These are phyloP conservation scores for Anthopleura xanthogrammica DNA, from an alignment of 92 coral and sea anemone genomes.

Conservation along the genomic window DNA sequence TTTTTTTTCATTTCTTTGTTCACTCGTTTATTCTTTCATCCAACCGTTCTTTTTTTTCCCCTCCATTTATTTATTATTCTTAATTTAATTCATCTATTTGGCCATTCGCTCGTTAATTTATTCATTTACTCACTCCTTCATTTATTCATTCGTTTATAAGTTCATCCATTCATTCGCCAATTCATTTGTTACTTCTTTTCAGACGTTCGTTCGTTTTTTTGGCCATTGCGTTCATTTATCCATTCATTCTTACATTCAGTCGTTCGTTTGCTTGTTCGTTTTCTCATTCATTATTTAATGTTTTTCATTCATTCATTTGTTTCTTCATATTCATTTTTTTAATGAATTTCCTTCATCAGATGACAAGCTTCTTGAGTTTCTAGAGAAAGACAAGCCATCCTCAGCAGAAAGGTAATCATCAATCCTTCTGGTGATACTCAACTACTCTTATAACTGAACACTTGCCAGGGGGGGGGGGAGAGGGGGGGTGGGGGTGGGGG, in stretches of 20 bases:
- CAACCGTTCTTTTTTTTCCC: no score
- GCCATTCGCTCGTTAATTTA: no score
- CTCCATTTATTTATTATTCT: background rate
- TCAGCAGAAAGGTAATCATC: constrained; percentile 57
- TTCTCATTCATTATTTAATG: no score
- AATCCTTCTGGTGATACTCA: background rate
- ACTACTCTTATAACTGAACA: background rate
- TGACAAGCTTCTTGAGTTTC: constrained; percentile 62
- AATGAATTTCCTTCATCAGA: constrained; percentile 19
- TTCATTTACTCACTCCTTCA: background rate
- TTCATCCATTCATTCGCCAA: background rate
- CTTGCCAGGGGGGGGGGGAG: no score
- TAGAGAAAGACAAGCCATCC: constrained; percentile 47
- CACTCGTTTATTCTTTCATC: no score
- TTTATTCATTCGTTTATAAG: background rate
- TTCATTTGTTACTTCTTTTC: no score
- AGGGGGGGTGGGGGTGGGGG: no score
- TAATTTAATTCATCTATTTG: no score
- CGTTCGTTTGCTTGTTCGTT: no score
- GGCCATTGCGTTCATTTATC: background rate
- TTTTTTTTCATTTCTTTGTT: no score
- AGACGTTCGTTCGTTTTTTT: no score
- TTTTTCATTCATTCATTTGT: background rate
- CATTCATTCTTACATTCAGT: background rate
- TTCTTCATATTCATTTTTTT: background rate